Base-by-base conservation (phyloP, 2,888 invertebrate genomes). In the Marasmarcha lunaedactyla region DNA sequence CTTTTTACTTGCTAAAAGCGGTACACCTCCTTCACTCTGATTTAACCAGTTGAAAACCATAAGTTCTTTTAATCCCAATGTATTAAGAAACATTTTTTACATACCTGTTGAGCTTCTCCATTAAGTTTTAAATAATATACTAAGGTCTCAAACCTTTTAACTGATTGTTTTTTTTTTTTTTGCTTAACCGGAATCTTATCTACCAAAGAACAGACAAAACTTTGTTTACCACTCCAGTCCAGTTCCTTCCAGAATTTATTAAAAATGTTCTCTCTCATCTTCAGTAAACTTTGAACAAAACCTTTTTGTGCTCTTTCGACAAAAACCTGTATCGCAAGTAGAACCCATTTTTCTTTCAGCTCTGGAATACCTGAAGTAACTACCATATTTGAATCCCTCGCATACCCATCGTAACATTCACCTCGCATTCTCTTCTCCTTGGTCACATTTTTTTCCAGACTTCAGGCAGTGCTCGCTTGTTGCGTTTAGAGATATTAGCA, bases 201-300 rank as follows among this genome's bases (percentile, higher is more conserved):
- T 27, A 43, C 33, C 40, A 43, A 35, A 37, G 42, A 39, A 39
- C 14, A 14, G 15, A 42, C 39, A 42, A 39, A 39, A 36, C 39
- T 39, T 36, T 42, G 36, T 35, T 39, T 42, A 27, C 34, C 37
- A 34, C 34, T 35, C 42, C 42, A 42, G 30, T 40, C 40, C 11
- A 43, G 36, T 13, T 42, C 35, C 27, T 40, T 42, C 42, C 40
- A 42, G 39, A 35, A 43, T 14, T 37, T 42, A 37, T 37, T 34
- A 42, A 42, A 42, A 37, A 42, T 40, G 30, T 9, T 13, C 30
- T 38, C 40, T 40, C 2, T 43, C 43, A 36, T 33, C 33, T 33
- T 43, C 40, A 36, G 11, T 15, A 26, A 43, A 38, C 35, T 13
- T 11, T 33, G 39, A 38, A 33, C 43, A 43, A 38, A 38, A 40